A percentile compares a stretch with the other conserved stretches of the same genome.
These are phyloP conservation scores for Stigmatopora argus DNA, from an alignment of 2,113 vertebrate genomes.

Conservation along the genomic window DNA sequence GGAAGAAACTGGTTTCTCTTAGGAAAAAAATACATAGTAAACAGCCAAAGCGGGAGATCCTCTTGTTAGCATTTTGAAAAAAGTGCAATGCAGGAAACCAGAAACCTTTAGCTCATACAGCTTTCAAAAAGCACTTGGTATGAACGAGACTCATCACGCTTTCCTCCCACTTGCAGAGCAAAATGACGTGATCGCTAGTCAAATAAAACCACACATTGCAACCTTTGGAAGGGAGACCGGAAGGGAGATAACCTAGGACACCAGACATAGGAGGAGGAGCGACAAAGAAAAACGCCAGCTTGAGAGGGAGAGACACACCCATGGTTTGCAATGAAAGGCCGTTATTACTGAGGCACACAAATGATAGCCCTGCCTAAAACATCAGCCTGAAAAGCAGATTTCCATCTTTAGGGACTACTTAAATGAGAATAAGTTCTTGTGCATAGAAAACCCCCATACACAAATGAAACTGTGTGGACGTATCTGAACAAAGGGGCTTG, in stretches of 20 bases:
- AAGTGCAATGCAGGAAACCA: neutral
- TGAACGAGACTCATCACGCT: neutral
- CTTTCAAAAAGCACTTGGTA: neutral
- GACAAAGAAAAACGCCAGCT: slow-evolving; percentile 51
- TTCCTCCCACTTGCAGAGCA: neutral
- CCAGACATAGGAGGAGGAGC: slow-evolving; percentile 34
- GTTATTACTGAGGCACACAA: slow-evolving; percentile 66
- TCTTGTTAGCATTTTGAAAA: neutral
- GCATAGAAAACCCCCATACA: neutral
- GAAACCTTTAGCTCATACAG: neutral
- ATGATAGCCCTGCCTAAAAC: slow-evolving; percentile 65
- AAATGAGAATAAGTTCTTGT: slow-evolving; percentile 16
- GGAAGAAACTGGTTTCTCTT: no score
- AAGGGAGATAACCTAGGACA: slow-evolving; percentile 5
- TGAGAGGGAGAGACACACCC: slow-evolving; percentile 69
- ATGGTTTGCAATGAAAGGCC: slow-evolving; percentile 55
- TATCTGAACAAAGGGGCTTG: slow-evolving; percentile 27
- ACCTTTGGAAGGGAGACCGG: slow-evolving; percentile 13
- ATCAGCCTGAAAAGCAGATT: slow-evolving; percentile 42
- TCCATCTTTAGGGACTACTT: slow-evolving; percentile 29
- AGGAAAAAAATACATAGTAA: neutral
- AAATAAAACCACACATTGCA: slow-evolving; percentile 54
- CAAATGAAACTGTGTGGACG: neutral
- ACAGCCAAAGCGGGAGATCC: neutral
- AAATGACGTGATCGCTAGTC: slow-evolving; percentile 13